These are phyloP conservation scores for Wiebesia pumilae DNA, from an alignment of 1,140 invertebrate genomes.

Conservation along the genomic window DNA sequence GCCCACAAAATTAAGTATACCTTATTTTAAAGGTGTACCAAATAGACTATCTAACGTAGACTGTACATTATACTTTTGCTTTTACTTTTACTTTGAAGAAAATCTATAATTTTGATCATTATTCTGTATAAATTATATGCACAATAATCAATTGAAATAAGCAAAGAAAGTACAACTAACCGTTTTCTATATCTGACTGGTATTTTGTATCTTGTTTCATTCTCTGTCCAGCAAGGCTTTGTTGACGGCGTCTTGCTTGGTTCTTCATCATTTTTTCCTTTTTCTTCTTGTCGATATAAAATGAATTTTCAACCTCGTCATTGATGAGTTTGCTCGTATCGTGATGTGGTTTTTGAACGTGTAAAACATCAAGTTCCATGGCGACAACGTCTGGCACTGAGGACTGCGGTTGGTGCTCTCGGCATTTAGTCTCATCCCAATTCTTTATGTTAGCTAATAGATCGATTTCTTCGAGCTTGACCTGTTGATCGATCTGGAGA, in stretches of 20 bases:
- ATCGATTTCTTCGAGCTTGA: constrained; percentile 72
- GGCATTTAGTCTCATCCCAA: constrained; percentile 21
- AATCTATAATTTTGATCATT: too few species aligned
- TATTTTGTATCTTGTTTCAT: constrained; percentile 59
- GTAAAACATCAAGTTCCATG: constrained; percentile 58
- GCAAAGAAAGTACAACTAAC: constrained; percentile 5
- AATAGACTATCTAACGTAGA: too few species aligned
- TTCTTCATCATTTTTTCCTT: constrained; percentile 73
- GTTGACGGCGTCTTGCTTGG: constrained; percentile 63
- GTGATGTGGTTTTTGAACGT: not conserved
- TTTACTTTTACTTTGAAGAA: too few species aligned
- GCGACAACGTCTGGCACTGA: constrained; percentile 70
- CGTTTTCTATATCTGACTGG: constrained; percentile 63
- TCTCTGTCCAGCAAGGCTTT: not conserved
- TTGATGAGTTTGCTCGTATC: not conserved
- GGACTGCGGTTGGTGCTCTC: constrained; percentile 62
- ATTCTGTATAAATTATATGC: not conserved
- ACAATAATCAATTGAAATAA: not conserved
- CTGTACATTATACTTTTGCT: too few species aligned
- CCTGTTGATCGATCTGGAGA: constrained; percentile 60
- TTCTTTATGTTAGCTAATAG: constrained; percentile 67
- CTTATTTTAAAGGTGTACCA: too few species aligned
- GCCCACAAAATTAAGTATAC: too few species aligned
- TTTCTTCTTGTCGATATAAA: constrained; percentile 58
- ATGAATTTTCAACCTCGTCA: not conserved